Conservation (phyloP, 2,113 vertebrate genomes). For the Phodopus roborovskii region DNA sequence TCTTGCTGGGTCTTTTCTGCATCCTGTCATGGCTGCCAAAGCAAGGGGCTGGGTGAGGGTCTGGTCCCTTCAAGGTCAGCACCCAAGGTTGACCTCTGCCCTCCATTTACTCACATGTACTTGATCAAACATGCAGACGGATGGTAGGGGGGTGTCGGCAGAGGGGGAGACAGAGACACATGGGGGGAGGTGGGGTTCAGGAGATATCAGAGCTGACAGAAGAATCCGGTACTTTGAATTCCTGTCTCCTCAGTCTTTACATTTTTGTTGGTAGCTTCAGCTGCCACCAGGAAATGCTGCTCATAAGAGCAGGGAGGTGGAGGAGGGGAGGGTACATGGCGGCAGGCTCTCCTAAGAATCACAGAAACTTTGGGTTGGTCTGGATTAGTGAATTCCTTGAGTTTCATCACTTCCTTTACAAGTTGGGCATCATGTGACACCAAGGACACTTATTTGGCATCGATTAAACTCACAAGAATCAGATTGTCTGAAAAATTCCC, state of each 20-base stretch:
- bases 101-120: neutral
- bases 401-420: constrained; percentile 3
- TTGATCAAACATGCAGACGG: neutral
- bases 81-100: neutral
- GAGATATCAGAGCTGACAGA: neutral
- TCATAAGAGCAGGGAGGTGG: neutral
- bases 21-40: too few relatives aligned
- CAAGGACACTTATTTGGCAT: constrained; percentile 34
- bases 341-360: neutral
- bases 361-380: neutral
- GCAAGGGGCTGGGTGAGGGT: too few relatives aligned
- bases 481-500: constrained; percentile 58
- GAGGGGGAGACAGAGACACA: neutral
- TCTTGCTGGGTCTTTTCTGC: too few relatives aligned
- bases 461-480: neutral
- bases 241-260: constrained; percentile 45
- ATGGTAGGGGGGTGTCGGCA: neutral
- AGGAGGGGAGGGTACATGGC: neutral
- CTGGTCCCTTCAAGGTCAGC: neutral
- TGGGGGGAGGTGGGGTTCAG: neutral
- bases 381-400: constrained; percentile 72
- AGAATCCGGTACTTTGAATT: constrained; percentile 27
- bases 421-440: neutral
- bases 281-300: neutral
- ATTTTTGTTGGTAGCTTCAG: constrained; percentile 46